Evolutionary conservation across 2,888 invertebrate species (phyloP).

Genomic region (Caenorhabditis drosophilae): DNA sequence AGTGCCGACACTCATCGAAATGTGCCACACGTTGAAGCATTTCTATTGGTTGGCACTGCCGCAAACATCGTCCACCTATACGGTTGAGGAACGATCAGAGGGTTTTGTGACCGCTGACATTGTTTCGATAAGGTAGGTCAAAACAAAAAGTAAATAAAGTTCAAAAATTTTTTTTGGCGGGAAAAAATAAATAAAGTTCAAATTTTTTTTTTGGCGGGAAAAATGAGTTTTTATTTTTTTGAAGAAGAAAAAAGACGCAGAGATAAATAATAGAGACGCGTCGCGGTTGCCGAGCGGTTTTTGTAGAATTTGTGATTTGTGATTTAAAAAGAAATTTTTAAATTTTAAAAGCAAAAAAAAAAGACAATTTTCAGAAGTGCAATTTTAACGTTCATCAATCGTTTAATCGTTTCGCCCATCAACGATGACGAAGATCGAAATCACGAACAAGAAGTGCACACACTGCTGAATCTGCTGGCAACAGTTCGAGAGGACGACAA

Average conservation of each 20-base stretch:
- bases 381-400: slow-evolving; percentile 81
- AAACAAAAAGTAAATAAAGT: no score
- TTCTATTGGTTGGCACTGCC: slow-evolving; percentile 99
- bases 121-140: slow-evolving; percentile 78
- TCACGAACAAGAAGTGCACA: slow-evolving; percentile 92
- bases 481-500: slow-evolving; percentile 99
- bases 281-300: no score
- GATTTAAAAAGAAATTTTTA: background rate
- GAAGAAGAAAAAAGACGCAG: no score
- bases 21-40: slow-evolving; percentile 96
- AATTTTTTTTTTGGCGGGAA: no score
- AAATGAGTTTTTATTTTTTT: no score
- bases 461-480: slow-evolving; percentile 94
- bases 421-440: slow-evolving; percentile 35
- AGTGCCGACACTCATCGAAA: slow-evolving; percentile 89
- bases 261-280: no score
- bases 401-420: slow-evolving; percentile 51
- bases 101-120: slow-evolving; percentile 84
- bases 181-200: no score
- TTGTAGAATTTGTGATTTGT: no score
- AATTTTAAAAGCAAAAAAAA: background rate
- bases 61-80: slow-evolving; percentile 73
- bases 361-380: slow-evolving; percentile 77
- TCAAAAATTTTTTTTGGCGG: background rate
- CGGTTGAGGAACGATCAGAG: slow-evolving; percentile 36